These are phyloP conservation scores for Clamator glandarius DNA, from an alignment of 2,797 vertebrate genomes.

Conservation along the genomic window DNA sequence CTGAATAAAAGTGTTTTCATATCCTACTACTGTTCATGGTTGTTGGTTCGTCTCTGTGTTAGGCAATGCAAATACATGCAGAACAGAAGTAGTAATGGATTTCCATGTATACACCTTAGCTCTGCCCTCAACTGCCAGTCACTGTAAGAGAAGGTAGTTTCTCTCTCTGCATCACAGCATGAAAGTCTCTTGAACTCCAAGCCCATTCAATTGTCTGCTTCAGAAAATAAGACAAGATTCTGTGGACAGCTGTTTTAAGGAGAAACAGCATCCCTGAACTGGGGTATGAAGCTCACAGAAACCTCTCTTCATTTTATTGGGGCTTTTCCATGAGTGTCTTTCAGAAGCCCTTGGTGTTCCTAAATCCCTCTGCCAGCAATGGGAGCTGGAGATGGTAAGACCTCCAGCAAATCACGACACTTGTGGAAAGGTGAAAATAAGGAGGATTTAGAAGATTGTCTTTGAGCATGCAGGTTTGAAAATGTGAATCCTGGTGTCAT, in stretches of 20 bases:
- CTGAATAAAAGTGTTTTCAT: not conserved
- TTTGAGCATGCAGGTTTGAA: not conserved
- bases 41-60: not conserved
- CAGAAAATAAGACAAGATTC: not conserved
- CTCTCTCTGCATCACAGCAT: not conserved
- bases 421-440: not conserved
- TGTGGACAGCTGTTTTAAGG: not conserved
- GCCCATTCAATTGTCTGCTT: not conserved
- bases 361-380: not conserved
- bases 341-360: not conserved
- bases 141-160: not conserved
- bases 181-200: not conserved
- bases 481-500: not conserved
- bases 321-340: not conserved
- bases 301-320: not conserved
- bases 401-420: not conserved
- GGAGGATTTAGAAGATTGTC: not conserved
- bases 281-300: not conserved
- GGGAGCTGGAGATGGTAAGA: not conserved
- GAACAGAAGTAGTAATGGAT: not conserved
- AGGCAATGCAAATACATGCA: not conserved
- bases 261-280: not conserved
- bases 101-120: not conserved
- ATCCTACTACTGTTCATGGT: not conserved
- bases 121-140: not conserved